Base-by-base conservation (phyloP, 2,113 vertebrate genomes). In the Nymphicus hollandicus region DNA sequence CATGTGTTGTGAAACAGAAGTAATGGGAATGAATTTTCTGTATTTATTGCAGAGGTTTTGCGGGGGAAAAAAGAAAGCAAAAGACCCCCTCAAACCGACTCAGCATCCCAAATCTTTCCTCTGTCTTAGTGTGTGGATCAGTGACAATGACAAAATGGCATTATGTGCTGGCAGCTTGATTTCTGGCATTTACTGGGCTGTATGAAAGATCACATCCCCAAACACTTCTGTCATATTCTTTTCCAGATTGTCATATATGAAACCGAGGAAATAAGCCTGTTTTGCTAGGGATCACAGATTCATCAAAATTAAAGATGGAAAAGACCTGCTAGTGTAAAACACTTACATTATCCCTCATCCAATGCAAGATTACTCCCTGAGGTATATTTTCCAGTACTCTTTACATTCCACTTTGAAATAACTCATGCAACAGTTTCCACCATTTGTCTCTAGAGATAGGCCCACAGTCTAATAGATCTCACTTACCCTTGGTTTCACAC, bases 281-380 rank as follows among this genome's bases (percentile, higher is more conserved):
- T 93, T 96, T 94, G 31, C 65, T 81, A 52, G 13, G 25, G 27
- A 88, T 93, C 77, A 76, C n/a, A 92, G 80, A 93, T 93, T 86
- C 80, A 91, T 94, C 60, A 90, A 92, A 96, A 94, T 91, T 95
- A 96, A 93, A 92, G 88, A 94, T 84, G 65, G 95, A 91, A 96
- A 93, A 93, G 88, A 86, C 86, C 28, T 81, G 90, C 58, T 90
- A 86, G 55, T 65, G 65, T 91, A 96, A 96, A 86, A 94, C 88
- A 72, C 55, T 93, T 91, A 50, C 61, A 88, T 96, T 90, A 86
- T 91, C 47, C 86, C 52, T 94, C 92, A 78, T 92, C 65, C 55
- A 70, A 37, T 72, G 61, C 39, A 91, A 47, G 56, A 93, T 93
- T 91, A 78, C 31, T 95, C 91, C 76, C 92, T 56, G 29, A 71